Base-by-base conservation (phyloP, 1,140 invertebrate genomes). In the Gonioctena quinquepunctata region DNA sequence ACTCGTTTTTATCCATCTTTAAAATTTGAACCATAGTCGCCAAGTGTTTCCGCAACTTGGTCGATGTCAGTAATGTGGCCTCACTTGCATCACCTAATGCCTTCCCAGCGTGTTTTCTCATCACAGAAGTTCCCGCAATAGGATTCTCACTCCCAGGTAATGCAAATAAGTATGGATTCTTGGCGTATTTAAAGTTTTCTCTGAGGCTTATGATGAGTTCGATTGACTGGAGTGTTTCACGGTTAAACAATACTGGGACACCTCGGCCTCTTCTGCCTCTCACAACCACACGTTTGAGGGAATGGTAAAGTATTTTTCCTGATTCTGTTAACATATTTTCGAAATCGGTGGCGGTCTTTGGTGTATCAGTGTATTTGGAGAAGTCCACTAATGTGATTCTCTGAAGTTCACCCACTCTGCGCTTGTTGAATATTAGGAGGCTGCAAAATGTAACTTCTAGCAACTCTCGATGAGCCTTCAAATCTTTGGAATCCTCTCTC, bases 11-110 rank as follows among this genome's bases (percentile, higher is more conserved):
- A 25, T 68, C 50, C 72, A 80, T 75, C 60, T 21, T 76, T 48
- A 82, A 78, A 21, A 82, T 63, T 71, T 82, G 81, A n/a, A 73
- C 63, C 48, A 81, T 68, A 0, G 81, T 81, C 2, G 80, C 79
- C 54, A 82, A 72, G 74, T 81, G 77, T 69, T 80, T 81, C 26
- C 77, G 26, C 2, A 82, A 70, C 60, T 66, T 63, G 21, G 77
- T 82, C 16, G 75, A 68, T 1, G 79, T 63, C 5, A 80, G 64
- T 6, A 72, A 71, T 69, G 71, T 71, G n/a, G 69, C 66, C 11
- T 80, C 71, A 74, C 77, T 76, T 16, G 73, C 75, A 68, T 79
- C 57, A 81, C 61, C 75, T 23, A 28, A 60, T 19, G 50, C 50
- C 65, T 63, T 18, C 57, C 68, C 79, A 0, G 74, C 68, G 67